phyloP scores from a whole-genome alignment of 2,797 vertebrate genomes.

The Melanotaenia trifasciata region DNA sequence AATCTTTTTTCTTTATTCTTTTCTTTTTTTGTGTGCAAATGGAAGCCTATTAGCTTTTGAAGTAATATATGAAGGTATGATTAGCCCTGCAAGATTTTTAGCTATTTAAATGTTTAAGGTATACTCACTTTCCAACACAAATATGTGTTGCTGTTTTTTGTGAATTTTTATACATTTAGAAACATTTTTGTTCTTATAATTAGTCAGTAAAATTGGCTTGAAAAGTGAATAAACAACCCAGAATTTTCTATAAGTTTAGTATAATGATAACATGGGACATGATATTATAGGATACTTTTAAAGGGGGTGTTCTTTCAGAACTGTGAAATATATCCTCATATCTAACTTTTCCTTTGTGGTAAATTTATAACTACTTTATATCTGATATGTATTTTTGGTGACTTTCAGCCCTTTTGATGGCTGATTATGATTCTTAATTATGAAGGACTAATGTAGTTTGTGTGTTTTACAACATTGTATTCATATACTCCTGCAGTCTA shows the following conservation, averaged over 20 bases:
- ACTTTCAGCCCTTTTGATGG: conserved; percentile 2
- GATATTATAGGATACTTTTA: background rate
- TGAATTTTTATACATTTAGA: background rate
- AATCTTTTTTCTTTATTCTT: background rate
- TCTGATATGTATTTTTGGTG: conserved; percentile 44
- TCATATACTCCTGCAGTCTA: background rate
- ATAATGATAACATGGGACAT: background rate
- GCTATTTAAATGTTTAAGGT: background rate
- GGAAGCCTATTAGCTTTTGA: conserved; percentile 47
- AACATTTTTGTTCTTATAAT: background rate
- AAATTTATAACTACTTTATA: conserved; percentile 63
- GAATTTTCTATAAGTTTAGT: background rate
- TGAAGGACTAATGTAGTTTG: background rate
- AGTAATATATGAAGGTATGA: conserved; percentile 33
- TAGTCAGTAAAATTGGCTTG: background rate
- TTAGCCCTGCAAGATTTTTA: conserved; percentile 5
- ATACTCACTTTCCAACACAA: background rate
- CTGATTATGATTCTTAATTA: conserved; percentile 49
- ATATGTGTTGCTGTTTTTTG: background rate
- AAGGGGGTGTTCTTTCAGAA: background rate
- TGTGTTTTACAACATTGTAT: background rate
- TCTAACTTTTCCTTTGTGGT: conserved; percentile 10
- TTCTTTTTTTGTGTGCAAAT: conserved; percentile 5
- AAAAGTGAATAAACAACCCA: background rate
- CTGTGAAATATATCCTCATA: background rate